These are phyloP conservation scores for Hesperophylax magnus DNA, from an alignment of 1,140 invertebrate genomes.

Conservation along the genomic window DNA sequence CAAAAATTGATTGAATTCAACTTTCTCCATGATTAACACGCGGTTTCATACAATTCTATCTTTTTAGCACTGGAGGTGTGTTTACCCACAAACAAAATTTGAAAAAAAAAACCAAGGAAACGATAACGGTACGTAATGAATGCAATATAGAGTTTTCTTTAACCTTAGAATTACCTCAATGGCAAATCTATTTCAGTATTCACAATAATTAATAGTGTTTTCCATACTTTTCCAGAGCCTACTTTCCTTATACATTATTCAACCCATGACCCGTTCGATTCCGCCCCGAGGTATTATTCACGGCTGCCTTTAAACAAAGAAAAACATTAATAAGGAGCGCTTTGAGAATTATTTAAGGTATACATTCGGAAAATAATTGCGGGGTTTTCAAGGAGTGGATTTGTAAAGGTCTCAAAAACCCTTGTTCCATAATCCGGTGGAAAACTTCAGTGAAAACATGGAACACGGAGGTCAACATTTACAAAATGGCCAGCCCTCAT, in stretches of 20 bases:
- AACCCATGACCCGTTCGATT: slow-evolving; percentile 8
- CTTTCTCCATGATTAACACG: no score
- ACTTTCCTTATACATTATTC: slow-evolving; percentile 24
- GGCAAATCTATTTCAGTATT: no score
- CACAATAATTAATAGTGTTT: background rate
- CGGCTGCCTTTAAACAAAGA: slow-evolving; percentile 17
- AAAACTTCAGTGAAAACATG: background rate
- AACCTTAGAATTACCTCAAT: no score
- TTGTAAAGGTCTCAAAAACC: slow-evolving; percentile 24
- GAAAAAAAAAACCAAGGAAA: no score
- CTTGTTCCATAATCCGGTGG: slow-evolving; percentile 16
- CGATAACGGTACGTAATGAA: no score
- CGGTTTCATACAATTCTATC: no score
- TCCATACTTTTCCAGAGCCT: slow-evolving; percentile 13
- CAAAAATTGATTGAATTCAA: no score
- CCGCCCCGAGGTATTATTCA: slow-evolving; percentile 9
- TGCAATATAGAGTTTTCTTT: no score
- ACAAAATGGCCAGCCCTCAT: slow-evolving; percentile 18
- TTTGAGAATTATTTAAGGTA: slow-evolving; percentile 27
- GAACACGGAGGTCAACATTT: slow-evolving; percentile 18
- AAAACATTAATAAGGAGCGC: slow-evolving; percentile 26
- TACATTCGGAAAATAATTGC: slow-evolving; percentile 29
- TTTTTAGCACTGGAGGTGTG: no score
- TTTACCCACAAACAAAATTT: no score
- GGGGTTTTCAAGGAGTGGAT: slow-evolving; percentile 23